A percentile compares a stretch with the other conserved stretches of the same genome.
Conservation (phyloP, 2,888 invertebrate species). For the Ormyrus rosae region DNA sequence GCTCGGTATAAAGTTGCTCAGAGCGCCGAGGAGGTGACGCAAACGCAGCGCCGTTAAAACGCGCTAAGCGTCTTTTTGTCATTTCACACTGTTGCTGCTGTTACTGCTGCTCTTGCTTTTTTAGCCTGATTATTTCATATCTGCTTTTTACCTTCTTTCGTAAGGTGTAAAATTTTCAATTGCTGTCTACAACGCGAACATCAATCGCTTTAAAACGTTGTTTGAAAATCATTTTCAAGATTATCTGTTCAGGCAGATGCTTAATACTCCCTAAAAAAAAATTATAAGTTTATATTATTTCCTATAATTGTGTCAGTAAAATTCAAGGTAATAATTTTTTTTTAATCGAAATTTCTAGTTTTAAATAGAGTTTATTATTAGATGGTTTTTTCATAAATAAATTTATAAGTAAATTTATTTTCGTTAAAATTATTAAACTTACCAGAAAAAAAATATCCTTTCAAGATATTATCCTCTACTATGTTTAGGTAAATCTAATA, state of each 20-base stretch:
- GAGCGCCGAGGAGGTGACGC: slow-evolving; percentile 24
- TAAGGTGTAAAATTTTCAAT: not conserved
- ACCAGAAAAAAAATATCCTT: not conserved
- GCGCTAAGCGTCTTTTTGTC: slow-evolving; percentile 5
- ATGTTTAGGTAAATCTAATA: slow-evolving; percentile 37
- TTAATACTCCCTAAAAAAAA: not conserved
- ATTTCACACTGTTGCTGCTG: not conserved
- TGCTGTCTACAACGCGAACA: not conserved
- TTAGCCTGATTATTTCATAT: not conserved
- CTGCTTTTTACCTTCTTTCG: not conserved
- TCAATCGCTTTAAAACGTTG: no score
- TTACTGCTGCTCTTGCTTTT: not conserved
- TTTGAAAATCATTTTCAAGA: no score
- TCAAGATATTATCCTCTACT: not conserved
- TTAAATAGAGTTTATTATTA: no score
- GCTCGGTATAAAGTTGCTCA: slow-evolving; percentile 70
- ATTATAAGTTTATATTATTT: no score
- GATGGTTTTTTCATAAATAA: no score
- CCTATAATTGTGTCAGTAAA: no score
- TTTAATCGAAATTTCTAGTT: no score
- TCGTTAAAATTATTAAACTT: no score
- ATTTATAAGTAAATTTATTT: no score
- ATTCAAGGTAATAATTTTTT: no score
- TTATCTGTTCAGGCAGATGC: no score
- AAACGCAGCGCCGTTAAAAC: not conserved